These are phyloP conservation scores for Brachyalestes nurse DNA, from an alignment of 2,797 vertebrate genomes.

Conservation along the genomic window DNA sequence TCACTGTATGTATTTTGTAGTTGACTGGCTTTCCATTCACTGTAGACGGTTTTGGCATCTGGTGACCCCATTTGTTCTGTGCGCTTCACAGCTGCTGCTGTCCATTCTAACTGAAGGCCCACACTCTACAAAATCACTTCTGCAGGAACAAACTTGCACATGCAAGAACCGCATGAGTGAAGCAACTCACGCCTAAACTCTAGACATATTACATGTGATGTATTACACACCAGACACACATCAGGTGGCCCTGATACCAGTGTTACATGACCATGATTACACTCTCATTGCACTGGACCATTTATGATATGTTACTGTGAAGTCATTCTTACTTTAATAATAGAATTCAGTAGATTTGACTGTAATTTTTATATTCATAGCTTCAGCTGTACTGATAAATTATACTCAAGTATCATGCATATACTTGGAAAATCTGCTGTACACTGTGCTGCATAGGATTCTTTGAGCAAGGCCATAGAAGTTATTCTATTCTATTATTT, in stretches of 20 bases:
- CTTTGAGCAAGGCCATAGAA: no score
- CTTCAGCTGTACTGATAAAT: background rate
- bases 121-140: conserved; percentile 35
- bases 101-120: conserved; percentile 57
- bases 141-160: conserved; percentile 27
- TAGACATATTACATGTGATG: background rate
- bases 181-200: background rate
- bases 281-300: background rate
- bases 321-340: background rate
- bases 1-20: conserved; percentile 58
- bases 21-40: conserved; percentile 69
- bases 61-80: conserved; percentile 68
- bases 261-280: background rate
- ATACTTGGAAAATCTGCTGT: background rate
- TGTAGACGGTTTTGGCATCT: conserved; percentile 68
- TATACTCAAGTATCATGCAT: background rate
- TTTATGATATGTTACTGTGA: background rate
- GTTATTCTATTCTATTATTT: no score
- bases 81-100: conserved; percentile 72
- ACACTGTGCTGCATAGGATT: no score
- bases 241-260: no score
- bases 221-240: background rate
- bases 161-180: conserved; percentile 31
- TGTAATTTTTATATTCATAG: background rate
- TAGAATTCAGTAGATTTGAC: background rate